A percentile compares a stretch with the other conserved stretches of the same genome.
Conservation (phyloP, 2,888 invertebrate species). For the Lissonota sp. region DNA sequence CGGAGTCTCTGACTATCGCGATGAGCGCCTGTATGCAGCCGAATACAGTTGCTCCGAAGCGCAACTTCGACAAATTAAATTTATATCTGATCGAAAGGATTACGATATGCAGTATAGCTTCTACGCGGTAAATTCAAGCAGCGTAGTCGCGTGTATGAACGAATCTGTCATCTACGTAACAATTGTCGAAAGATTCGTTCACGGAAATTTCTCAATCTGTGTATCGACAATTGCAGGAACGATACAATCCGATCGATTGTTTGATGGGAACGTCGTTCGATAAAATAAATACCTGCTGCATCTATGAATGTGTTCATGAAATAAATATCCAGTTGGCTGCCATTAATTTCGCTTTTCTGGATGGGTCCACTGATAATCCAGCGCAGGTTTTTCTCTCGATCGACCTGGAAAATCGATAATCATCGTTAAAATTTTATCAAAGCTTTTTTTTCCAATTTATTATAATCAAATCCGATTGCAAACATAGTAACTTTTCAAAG, state of each 20-base stretch:
- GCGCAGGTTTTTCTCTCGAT: too few relatives aligned
- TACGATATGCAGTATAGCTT: conserved; percentile 33
- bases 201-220: neutral
- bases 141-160: conserved; percentile 1
- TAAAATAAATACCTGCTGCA: too few relatives aligned
- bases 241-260: neutral
- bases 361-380: too few relatives aligned
- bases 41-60: conserved; percentile 22
- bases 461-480: neutral
- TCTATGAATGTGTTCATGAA: too few relatives aligned
- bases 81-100: conserved; percentile 65
- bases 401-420: too few relatives aligned
- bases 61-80: conserved; percentile 65
- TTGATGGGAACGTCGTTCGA: too few relatives aligned
- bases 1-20: conserved; percentile 33
- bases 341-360: too few relatives aligned
- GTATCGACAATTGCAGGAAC: neutral
- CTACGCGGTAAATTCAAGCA: neutral
- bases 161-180: conserved; percentile 21
- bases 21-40: conserved; percentile 18
- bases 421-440: too few relatives aligned
- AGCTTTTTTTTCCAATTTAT: too few relatives aligned
- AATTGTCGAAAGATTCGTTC: conserved; percentile 17
- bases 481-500: conserved; percentile 5
- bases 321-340: too few relatives aligned